Conservation (phyloP, 1,140 invertebrate genomes). For the Lycorma delicatula region DNA sequence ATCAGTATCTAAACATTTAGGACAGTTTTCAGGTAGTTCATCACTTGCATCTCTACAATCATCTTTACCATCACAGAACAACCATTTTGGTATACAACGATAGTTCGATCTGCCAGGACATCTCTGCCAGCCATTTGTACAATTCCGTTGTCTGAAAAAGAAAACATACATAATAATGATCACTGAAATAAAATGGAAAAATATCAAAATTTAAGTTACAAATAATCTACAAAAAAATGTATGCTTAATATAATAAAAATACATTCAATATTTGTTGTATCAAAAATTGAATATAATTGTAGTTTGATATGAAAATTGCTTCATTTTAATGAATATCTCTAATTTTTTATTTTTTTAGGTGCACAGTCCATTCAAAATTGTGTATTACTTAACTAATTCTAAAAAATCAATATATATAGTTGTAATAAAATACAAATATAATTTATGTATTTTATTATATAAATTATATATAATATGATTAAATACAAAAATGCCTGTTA, state of each 20-base stretch:
- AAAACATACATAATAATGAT: not conserved
- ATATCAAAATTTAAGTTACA: not conserved
- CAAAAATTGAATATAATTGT: too few species aligned
- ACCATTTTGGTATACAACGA: constrained; percentile 88
- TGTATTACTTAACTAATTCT: not conserved
- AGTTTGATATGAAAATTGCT: not conserved
- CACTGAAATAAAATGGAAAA: not conserved
- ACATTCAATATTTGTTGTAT: too few species aligned
- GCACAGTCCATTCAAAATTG: not conserved
- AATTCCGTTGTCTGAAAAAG: constrained; percentile 59
- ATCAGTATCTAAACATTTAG: constrained; percentile 82
- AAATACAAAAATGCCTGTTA: not conserved
- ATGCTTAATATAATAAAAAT: not conserved
- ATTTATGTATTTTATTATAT: not conserved
- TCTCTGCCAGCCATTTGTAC: constrained; percentile 83
- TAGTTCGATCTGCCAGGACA: constrained; percentile 86
- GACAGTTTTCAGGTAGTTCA: constrained; percentile 80
- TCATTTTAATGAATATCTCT: not conserved
- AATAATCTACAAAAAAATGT: not conserved
- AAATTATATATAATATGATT: not conserved
- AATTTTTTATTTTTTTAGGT: not conserved
- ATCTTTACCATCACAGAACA: constrained; percentile 92
- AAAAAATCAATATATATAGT: not conserved
- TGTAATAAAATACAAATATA: not conserved
- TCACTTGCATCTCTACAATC: constrained; percentile 86